A percentile compares a stretch with the other conserved stretches of the same genome.
These are phyloP conservation scores for Thymelicus acteon DNA, from an alignment of 2,888 invertebrate species.

Conservation along the genomic window DNA sequence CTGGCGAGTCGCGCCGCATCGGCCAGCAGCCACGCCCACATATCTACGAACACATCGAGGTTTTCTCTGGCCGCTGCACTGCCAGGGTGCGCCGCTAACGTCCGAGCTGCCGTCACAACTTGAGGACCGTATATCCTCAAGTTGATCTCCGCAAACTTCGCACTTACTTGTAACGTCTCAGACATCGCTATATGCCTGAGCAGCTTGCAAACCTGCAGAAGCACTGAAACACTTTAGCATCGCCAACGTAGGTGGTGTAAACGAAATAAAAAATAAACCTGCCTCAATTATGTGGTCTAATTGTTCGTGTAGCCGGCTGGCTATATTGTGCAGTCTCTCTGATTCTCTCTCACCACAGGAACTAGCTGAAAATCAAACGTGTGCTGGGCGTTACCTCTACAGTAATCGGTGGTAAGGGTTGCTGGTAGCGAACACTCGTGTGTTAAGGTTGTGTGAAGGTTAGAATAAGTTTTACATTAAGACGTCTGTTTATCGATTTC, in stretches of 20 bases:
- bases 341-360: constrained; percentile 88
- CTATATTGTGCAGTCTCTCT: constrained; percentile 96
- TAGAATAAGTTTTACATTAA: constrained; percentile 7
- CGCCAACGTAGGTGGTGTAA: constrained; percentile 1
- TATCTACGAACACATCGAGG: constrained; percentile 96
- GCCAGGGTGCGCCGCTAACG: constrained; percentile 94
- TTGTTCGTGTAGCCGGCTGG: constrained; percentile 98
- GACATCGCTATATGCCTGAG: constrained; percentile 97
- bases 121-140: constrained; percentile 97
- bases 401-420: constrained; percentile 39
- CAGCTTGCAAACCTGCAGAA: constrained; percentile 94
- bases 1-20: constrained; percentile 96
- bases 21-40: constrained; percentile 97
- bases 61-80: constrained; percentile 99
- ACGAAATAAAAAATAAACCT: constrained; percentile 44
- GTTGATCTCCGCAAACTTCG: constrained; percentile 98
- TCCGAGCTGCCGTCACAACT: constrained; percentile 96
- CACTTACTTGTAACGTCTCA: constrained; percentile 97
- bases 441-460: constrained; percentile 40
- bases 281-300: constrained; percentile 99
- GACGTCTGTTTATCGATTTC: constrained; percentile 29
- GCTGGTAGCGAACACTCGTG: constrained; percentile 51
- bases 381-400: constrained; percentile 38
- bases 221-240: constrained; percentile 21
- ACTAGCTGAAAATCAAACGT: constrained; percentile 67